These are phyloP conservation scores for Pristionchus entomophagus DNA, from an alignment of 2,888 invertebrate species.

Conservation along the genomic window DNA sequence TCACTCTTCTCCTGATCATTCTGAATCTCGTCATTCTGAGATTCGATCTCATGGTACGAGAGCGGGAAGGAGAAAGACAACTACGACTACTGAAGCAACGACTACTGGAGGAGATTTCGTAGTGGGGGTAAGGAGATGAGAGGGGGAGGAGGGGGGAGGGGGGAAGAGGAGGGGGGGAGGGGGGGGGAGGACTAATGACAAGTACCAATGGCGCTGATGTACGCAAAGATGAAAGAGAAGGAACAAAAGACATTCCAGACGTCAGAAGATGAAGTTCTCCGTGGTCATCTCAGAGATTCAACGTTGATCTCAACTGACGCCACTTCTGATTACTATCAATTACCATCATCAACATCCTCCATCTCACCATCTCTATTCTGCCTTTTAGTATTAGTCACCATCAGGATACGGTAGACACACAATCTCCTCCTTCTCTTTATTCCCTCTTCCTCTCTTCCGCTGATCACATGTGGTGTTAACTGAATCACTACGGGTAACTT, in stretches of 20 bases:
- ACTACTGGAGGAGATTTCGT: constrained; percentile 16
- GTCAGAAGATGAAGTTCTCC: neutral
- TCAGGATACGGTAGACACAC: constrained; percentile 29
- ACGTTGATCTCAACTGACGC: neutral
- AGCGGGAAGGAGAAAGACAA: constrained; percentile 33
- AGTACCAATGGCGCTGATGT: too few relatives aligned
- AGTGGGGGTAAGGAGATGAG: neutral
- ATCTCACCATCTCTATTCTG: neutral
- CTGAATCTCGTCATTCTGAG: constrained; percentile 19
- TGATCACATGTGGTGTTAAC: constrained; percentile 23
- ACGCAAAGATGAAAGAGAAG: too few relatives aligned
- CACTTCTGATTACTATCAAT: constrained; percentile 9
- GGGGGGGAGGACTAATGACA: too few relatives aligned
- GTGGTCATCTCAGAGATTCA: neutral
- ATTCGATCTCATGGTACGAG: constrained; percentile 30
- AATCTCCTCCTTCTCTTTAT: neutral
- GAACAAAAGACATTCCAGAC: too few relatives aligned
- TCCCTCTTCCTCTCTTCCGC: neutral
- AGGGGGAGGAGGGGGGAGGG: too few relatives aligned
- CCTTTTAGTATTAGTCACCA: constrained; percentile 23
- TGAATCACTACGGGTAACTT: constrained; percentile 22
- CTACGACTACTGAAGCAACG: neutral
- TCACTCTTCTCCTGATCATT: constrained; percentile 22
- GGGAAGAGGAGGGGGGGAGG: too few relatives aligned
- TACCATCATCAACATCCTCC: neutral